phyloP scores from a whole-genome alignment of 2,797 vertebrate genomes.

The Rhinogobio ventralis region DNA sequence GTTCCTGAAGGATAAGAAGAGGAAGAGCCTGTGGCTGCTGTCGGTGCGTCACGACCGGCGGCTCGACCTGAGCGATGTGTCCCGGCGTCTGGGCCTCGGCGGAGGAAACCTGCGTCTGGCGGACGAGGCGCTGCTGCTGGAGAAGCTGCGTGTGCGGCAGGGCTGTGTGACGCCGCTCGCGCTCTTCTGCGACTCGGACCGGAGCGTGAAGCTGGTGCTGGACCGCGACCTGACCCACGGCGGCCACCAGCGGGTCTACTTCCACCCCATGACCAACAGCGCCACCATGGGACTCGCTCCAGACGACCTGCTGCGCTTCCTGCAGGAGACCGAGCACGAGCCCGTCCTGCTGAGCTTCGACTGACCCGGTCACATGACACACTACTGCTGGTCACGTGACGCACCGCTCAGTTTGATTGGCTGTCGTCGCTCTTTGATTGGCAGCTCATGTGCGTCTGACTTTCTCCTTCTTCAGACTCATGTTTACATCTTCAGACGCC shows the following conservation, averaged over 20 bases:
- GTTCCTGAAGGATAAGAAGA: conserved; percentile 95
- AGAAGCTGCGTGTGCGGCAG: conserved; percentile 88
- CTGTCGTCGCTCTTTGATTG: too few species aligned
- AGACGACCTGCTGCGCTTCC: conserved; percentile 85
- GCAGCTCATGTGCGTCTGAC: too few species aligned
- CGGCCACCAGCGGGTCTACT: conserved; percentile 83
- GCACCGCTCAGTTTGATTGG: too few species aligned
- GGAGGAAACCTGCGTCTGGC: conserved; percentile 91
- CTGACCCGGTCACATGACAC: too few species aligned
- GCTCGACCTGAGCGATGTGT: conserved; percentile 87
- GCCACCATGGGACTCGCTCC: conserved; percentile 89
- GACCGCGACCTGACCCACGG: conserved; percentile 85
- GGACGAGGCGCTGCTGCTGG: conserved; percentile 87
- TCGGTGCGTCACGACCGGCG: conserved; percentile 85
- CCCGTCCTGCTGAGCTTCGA: conserved; percentile 80
- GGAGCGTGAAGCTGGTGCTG: conserved; percentile 84
- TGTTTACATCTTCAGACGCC: too few species aligned
- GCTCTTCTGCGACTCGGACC: conserved; percentile 85
- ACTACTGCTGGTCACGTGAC: too few species aligned
- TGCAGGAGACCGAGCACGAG: conserved; percentile 87
- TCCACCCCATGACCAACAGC: conserved; percentile 93
- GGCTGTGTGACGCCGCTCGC: conserved; percentile 88
- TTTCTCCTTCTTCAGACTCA: too few species aligned
- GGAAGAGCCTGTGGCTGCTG: conserved; percentile 90
- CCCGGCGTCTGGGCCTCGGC: conserved; percentile 87